These are phyloP conservation scores for Knipowitschia caucasica DNA, from an alignment of 2,797 vertebrate genomes.

Conservation along the genomic window DNA sequence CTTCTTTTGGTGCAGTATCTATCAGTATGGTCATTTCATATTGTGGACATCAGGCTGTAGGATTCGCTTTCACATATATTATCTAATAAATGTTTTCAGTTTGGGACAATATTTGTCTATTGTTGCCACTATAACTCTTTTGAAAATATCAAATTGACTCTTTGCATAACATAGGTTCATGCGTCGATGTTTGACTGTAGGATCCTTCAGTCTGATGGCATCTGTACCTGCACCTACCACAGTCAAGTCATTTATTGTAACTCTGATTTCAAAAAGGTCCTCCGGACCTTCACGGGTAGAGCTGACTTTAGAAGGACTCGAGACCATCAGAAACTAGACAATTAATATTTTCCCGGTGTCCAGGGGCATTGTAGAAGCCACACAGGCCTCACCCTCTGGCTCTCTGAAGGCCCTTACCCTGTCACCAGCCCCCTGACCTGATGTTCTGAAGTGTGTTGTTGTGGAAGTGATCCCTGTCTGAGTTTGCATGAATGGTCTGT, in stretches of 20 bases:
- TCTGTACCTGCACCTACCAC: slow-evolving; percentile 58
- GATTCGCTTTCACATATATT: slow-evolving; percentile 65
- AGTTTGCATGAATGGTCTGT: slow-evolving; percentile 78
- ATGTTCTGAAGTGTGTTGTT: slow-evolving; percentile 52
- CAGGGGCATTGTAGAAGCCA: slow-evolving; percentile 38
- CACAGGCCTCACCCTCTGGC: slow-evolving; percentile 46
- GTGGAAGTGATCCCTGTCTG: slow-evolving; percentile 55
- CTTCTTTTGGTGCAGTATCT: slow-evolving; percentile 54
- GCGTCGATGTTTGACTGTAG: slow-evolving; percentile 63
- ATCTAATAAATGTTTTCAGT: not conserved
- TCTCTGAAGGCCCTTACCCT: slow-evolving; percentile 52
- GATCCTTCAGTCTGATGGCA: slow-evolving; percentile 71
- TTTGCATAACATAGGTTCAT: too few species aligned
- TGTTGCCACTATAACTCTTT: slow-evolving; percentile 15
- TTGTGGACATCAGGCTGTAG: slow-evolving; percentile 64
- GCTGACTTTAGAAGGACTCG: slow-evolving; percentile 40
- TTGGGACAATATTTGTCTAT: not conserved
- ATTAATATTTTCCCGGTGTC: slow-evolving; percentile 43
- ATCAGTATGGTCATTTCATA: slow-evolving; percentile 63
- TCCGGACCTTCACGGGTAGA: slow-evolving; percentile 46
- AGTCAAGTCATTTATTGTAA: slow-evolving; percentile 56
- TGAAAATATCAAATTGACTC: slow-evolving; percentile 44
- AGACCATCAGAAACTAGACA: slow-evolving; percentile 44
- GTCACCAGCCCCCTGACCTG: slow-evolving; percentile 53
- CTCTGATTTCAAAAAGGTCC: slow-evolving; percentile 51